Evolutionary conservation across 2,888 invertebrate genomes (phyloP).

Genomic region (Pemphredon lugubris): DNA sequence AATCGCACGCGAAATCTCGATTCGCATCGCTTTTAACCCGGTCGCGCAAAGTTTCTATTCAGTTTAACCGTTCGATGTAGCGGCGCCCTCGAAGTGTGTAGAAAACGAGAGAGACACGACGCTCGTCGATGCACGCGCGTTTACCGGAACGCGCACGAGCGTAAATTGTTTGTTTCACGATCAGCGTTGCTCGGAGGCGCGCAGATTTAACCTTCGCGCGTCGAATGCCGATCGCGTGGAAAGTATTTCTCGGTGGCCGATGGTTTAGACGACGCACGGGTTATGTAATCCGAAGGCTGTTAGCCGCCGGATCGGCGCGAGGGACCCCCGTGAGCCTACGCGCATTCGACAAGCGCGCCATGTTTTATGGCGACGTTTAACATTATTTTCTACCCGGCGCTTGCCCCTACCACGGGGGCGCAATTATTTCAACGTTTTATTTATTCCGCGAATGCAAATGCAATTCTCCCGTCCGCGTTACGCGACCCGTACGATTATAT

Average conservation of each 20-base stretch:
- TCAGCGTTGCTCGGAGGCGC: constrained; percentile 8
- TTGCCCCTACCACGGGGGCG: not conserved
- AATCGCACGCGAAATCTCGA: too few species aligned
- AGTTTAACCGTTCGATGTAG: too few species aligned
- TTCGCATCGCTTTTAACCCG: too few species aligned
- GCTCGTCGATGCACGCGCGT: not conserved
- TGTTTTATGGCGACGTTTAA: constrained; percentile 31
- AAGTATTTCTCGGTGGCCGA: constrained; percentile 36
- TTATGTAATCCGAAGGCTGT: constrained; percentile 49
- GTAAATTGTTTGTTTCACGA: constrained; percentile 36
- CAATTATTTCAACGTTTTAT: not conserved
- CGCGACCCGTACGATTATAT: constrained; percentile 9
- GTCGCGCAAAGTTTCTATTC: too few species aligned
- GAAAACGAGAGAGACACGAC: not conserved
- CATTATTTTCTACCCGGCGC: constrained; percentile 32
- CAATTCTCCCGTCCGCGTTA: constrained; percentile 8
- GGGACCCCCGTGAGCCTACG: constrained; percentile 25
- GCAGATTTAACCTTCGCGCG: constrained; percentile 9
- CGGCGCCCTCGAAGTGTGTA: too few species aligned
- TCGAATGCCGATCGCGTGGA: constrained; percentile 40
- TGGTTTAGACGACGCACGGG: constrained; percentile 2
- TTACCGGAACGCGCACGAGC: constrained; percentile 1
- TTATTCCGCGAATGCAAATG: constrained; percentile 21
- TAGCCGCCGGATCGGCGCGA: constrained; percentile 4
- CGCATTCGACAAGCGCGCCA: constrained; percentile 21